phyloP scores from a whole-genome alignment of 1,140 invertebrate species.

The Drosophila orena region DNA sequence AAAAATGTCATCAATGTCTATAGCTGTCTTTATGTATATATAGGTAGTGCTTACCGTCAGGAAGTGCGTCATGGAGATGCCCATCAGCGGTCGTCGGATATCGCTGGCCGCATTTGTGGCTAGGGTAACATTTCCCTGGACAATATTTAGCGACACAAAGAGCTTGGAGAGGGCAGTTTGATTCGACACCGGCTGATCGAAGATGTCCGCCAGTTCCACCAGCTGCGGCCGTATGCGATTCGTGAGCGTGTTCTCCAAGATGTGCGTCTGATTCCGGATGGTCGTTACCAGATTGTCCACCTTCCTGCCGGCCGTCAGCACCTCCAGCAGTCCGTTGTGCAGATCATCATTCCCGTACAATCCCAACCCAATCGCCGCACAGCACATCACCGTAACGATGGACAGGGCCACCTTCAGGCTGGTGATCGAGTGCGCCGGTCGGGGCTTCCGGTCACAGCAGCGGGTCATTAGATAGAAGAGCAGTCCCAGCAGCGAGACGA shows the following conservation, averaged over 20 bases:
- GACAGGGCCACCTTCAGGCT: constrained; percentile 93
- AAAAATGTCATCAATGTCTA: background rate
- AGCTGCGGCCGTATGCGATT: constrained; percentile 89
- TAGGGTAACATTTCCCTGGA: constrained; percentile 89
- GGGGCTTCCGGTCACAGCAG: constrained; percentile 96
- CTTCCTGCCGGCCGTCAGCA: constrained; percentile 91
- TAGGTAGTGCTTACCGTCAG: constrained; percentile 84
- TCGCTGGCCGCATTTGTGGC: constrained; percentile 90
- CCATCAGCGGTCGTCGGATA: constrained; percentile 89
- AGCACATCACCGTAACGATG: constrained; percentile 93
- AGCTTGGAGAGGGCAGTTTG: constrained; percentile 89
- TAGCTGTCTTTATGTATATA: background rate
- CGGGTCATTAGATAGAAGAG: constrained; percentile 96
- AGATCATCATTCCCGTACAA: constrained; percentile 94
- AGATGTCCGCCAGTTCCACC: constrained; percentile 89
- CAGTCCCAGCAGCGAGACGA: constrained; percentile 93
- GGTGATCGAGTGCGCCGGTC: constrained; percentile 93
- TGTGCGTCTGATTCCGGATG: constrained; percentile 90
- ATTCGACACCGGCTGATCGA: constrained; percentile 91
- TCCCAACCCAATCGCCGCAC: constrained; percentile 89
- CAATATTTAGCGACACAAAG: constrained; percentile 88
- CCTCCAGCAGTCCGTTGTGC: constrained; percentile 94
- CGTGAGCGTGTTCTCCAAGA: constrained; percentile 88
- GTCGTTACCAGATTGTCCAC: constrained; percentile 91
- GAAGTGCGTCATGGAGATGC: constrained; percentile 88